These are phyloP conservation scores for Epinephelus awoara DNA, from an alignment of 2,797 vertebrate genomes.

Conservation along the genomic window DNA sequence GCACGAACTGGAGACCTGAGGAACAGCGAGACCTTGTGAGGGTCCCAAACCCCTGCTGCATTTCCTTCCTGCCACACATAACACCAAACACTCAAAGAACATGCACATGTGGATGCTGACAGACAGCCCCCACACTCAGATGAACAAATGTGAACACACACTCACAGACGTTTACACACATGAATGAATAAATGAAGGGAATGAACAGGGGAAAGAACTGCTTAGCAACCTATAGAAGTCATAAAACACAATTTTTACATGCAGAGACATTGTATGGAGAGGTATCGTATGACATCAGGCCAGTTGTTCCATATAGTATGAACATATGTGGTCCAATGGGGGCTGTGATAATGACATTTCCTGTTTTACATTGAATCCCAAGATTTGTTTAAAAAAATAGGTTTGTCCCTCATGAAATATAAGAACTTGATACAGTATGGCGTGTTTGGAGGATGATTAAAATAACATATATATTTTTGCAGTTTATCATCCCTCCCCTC, in stretches of 20 bases:
- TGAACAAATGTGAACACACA: constrained; percentile 27
- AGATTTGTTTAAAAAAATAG: constrained; percentile 16
- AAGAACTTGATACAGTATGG: not conserved
- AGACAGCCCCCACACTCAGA: constrained; percentile 36
- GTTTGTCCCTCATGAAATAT: not conserved
- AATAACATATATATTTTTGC: constrained; percentile 13
- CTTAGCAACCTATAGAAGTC: constrained; percentile 36
- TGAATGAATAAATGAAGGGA: constrained; percentile 2
- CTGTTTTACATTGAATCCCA: constrained; percentile 6
- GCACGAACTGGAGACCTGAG: constrained; percentile 52
- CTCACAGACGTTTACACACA: constrained; percentile 13
- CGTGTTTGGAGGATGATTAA: not conserved
- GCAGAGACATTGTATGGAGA: constrained; percentile 20
- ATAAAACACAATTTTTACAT: constrained; percentile 48
- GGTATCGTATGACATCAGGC: constrained; percentile 59
- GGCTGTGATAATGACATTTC: constrained; percentile 9
- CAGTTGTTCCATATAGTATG: constrained; percentile 52
- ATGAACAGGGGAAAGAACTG: constrained; percentile 17
- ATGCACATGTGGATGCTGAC: constrained; percentile 48
- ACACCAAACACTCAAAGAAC: constrained; percentile 18
- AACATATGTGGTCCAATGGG: constrained; percentile 38
- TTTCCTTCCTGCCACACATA: constrained; percentile 58
- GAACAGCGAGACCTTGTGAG: constrained; percentile 43
- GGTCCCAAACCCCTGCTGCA: constrained; percentile 61
- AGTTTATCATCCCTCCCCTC: constrained; percentile 6